Base-by-base conservation (phyloP, 2,888 invertebrate species). In the Rapana venosa region DNA sequence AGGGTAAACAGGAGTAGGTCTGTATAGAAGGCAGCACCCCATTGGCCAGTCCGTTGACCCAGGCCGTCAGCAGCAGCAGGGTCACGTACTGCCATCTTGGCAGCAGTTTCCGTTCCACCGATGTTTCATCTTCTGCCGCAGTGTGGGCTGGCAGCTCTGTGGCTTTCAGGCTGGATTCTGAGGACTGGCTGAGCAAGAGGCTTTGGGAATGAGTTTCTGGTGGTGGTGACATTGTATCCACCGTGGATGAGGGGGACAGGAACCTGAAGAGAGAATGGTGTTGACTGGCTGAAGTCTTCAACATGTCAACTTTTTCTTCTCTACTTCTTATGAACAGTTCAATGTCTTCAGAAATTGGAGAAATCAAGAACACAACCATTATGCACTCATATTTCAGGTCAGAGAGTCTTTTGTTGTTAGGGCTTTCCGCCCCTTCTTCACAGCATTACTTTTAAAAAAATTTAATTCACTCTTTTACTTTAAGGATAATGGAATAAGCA, bases 21-120 rank as follows among this genome's bases (percentile, higher is more conserved):
- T 98, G 98, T 93, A 98, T 97, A 91, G 98, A 97, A 32, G 98
- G 98, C 93, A 98, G 97, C 93, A 98, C 97, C 86, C 98, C 98
- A 96, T 98, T 98, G 94, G 97, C 97, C 88, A 98, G 97, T 91
- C 97, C 97, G 94, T 98, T 98, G 87, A 98, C 96, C 94, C 96
- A 96, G 0, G 95, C 96, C 36, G 96, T 97, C 13, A 96, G 92
- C 8, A 94, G 66, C 20, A 97, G 94, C 30, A 97, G 94, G 47
- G 90, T 87, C 6, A 91, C 36, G 89, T 93, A 94, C 8, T 87
- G 91, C 20, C 30, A 56, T n/a, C 58, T 79, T 6, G 81, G 8
- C 89, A 92, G 88, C 47, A 88, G 74, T 13, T 58, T 87, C 6
- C n/a, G 32, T 2, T 56, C 47, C 5, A 36, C 17, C 15, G 70